Evolutionary conservation across 2,113 vertebrate species (phyloP), one percentile per base, ranked within the genome.

Genomic region (Stercorarius parasiticus): DNA sequence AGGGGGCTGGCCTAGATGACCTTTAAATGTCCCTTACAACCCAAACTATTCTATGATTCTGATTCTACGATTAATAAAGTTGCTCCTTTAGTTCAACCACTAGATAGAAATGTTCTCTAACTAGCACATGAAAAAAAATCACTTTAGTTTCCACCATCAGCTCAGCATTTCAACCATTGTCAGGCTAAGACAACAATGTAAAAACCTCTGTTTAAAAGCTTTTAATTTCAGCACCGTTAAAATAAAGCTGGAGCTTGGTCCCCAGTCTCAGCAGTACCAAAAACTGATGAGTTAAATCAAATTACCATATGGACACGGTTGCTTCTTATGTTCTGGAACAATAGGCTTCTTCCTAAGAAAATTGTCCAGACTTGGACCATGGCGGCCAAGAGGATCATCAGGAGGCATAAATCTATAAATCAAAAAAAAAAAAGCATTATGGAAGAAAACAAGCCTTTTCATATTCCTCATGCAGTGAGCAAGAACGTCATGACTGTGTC

Each of bases 291-390:
- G 52, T 67, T 67, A 97, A 95, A 93, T 71, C 59, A 80, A 96
- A 77, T 98, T 98, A 99, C 99, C 99, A 3, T 99, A 99, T 70
- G 99, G 99, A 96, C 99, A 99, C 0, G 99, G 99, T 94, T 99
- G 99, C 87, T 99, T 99, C 98, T 99, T 99, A 98, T 99, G 99
- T 96, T 99, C 99, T 15, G 99, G 99, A 88, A 99, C 98, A 76
- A 99, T 97, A 22, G 99, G 99, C 90, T 99, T 98, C 97, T 99
- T 99, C 96, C 99, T 98, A 96, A 99, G 98, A 97, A 99, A 99
- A 97, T 99, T 99, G 94, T 99, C 99, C 84, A 99, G 98, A 87
- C 99, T 99, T 32, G 99, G 99, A 11, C 99, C 99, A 2, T 99
- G 99, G 36, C 99, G 99, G 53, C 99, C 99, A 47, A 99, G 98